Base-by-base conservation (phyloP, 2,888 invertebrate genomes). In the Drosophila kambysellisi region DNA sequence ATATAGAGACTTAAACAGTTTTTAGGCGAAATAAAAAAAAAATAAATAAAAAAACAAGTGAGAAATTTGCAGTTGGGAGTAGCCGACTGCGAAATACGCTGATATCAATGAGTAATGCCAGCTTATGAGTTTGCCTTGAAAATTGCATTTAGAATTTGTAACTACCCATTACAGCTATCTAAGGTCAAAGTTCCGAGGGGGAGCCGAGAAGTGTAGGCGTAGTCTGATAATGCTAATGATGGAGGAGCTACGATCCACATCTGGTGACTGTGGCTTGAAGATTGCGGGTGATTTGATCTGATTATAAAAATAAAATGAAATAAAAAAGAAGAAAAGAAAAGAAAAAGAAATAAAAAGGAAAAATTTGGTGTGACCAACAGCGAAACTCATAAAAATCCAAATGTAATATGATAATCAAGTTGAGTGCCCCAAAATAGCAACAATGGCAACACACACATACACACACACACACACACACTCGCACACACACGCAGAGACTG, bases 351-450 rank as follows among this genome's bases (percentile, higher is more conserved):
- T 2, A 25, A 46, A 25, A 46, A 25, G 25, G 25, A 39, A 53
- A 33, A 32, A 33, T 32, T 48, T 56, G 20, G 30, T 59, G 51
- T 48, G 56, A 70, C 54, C 62, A 66, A 63, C 63, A 48, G 58
- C 25, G 53, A 67, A 60, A 46, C 64, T 69, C 67, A 72, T 75
- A 83, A 83, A 76, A 70, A 79, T 57, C 70, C 63, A 67, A 86
- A 75, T 68, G 89, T 81, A 83, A 88, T 83, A 88, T 81, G 89
- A 88, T 85, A 85, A 85, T 85, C 84, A 81, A 81, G 72, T 65
- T 75, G 81, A 88, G 89, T 85, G 84, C 70, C 86, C 52, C 15
- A 64, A 59, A 64, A 69, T 59, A 63, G 69, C 43, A 59, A 58
- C 69, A 76, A 53, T 51, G 20, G 37, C 48, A 62, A 60, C 46